Base-by-base conservation (phyloP, 2,113 vertebrate genomes). In the Osmerus mordax region DNA sequence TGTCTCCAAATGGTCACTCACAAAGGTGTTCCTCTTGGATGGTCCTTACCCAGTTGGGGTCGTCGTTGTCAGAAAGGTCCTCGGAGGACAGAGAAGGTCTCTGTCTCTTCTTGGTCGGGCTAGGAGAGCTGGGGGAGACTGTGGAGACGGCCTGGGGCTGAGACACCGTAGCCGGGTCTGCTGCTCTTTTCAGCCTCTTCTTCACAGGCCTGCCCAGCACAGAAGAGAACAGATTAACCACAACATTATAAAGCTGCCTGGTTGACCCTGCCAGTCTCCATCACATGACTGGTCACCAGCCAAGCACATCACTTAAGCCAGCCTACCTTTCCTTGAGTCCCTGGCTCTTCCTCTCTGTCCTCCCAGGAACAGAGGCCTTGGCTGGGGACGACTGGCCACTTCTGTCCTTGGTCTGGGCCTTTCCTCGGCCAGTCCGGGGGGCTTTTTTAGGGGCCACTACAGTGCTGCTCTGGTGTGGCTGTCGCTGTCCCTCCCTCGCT, bases 11-110 rank as follows among this genome's bases (percentile, higher is more conserved):
- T 56, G n/a, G 1, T 56, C 54, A 56, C 14, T 5, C 16, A 15
- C 14, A 18, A 14, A 56, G 54, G 2, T 56, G 54, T 56, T 56
- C n/a, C n/a, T 56, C n/a, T 14, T 18, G 16, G n/a, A 5, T 56
- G n/a, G n/a, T n/a, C 51, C 84, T 61, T 72, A 84, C 82, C 72
- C 72, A 81, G 61, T 68, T 77, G 29, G 70, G 69, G 59, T 82
- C 82, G 23, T 79, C 84, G 11, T 47, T 2, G 41, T 81, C 75
- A 3, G 67, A 80, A 19, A 82, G 29, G 1, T 82, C 79, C 67
- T 73, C 73, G n/a, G 80, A 82, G 21, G 77, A 82, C 62, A 70
- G 61, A 9, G 67, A 78, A 12, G 63, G 19, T 5, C 32, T 36
- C 6, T 12, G 64, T 60, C 36, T 75, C 23, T 29, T 68, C 21